Percentiles rank a stretch among this genome's conserved stretches.
These are phyloP conservation scores for Luperina nickerlii DNA, from an alignment of 2,888 invertebrate species.

Conservation along the genomic window DNA sequence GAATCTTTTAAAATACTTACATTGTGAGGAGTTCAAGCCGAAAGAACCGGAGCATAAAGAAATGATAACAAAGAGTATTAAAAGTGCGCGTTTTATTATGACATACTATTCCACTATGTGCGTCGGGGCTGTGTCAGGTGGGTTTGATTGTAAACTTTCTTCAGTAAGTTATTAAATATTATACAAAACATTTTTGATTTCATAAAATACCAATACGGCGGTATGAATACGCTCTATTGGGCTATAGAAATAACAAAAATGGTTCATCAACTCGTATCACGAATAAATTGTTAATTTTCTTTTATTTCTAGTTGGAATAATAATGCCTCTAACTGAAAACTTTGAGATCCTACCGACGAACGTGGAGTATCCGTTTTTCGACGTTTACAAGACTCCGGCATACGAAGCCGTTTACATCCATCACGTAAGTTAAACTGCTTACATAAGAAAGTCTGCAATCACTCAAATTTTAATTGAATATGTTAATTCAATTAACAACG, in stretches of 20 bases:
- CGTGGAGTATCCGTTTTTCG: constrained; percentile 85
- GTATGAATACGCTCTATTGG: neutral
- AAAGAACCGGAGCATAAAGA: constrained; percentile 82
- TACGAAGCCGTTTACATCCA: constrained; percentile 83
- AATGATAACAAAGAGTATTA: constrained; percentile 83
- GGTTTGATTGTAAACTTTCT: constrained; percentile 31
- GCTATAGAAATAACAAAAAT: neutral
- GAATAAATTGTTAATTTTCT: neutral
- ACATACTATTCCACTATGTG: constrained; percentile 86
- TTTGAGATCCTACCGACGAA: constrained; percentile 87
- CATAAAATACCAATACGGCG: neutral
- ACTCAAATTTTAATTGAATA: constrained; percentile 50
- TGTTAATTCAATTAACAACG: constrained; percentile 28
- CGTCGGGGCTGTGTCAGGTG: constrained; percentile 87
- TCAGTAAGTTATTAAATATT: neutral
- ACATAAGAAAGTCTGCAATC: constrained; percentile 35
- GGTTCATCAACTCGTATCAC: neutral
- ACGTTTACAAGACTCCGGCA: constrained; percentile 82
- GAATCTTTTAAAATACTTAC: constrained; percentile 81
- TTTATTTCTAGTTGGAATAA: constrained; percentile 82
- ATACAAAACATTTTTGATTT: neutral
- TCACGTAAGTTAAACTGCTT: constrained; percentile 79
- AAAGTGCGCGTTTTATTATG: constrained; percentile 84
- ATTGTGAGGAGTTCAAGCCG: constrained; percentile 84
- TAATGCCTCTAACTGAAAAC: constrained; percentile 86